Evolutionary conservation across 92 coral and sea anemone genomes (phyloP).

Genomic region (Pocillopora grandis): DNA sequence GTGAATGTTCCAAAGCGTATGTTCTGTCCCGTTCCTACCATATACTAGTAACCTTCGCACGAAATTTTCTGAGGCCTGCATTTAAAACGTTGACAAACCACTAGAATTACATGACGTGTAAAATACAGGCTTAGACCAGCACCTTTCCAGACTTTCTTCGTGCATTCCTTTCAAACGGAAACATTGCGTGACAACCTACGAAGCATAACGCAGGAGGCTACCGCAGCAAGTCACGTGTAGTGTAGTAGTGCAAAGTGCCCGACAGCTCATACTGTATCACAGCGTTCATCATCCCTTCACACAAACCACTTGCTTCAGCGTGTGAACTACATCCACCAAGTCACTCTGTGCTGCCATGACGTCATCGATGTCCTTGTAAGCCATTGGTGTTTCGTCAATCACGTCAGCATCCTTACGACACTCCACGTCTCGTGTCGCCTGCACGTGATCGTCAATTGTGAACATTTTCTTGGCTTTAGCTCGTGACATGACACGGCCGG

Average conservation of each 20-base stretch:
- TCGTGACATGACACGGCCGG: slow-evolving; percentile 79
- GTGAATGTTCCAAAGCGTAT: no score
- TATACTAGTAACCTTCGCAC: no score
- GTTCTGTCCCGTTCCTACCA: no score
- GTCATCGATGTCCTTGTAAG: slow-evolving; percentile 85
- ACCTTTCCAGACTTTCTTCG: no score
- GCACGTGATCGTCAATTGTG: slow-evolving; percentile 60
- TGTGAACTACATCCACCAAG: slow-evolving; percentile 66
- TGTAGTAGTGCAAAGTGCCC: not conserved
- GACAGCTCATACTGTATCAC: not conserved
- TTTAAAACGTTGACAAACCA: no score
- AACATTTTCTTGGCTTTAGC: slow-evolving; percentile 73
- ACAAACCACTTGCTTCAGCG: slow-evolving; percentile 71
- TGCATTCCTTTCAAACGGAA: no score
- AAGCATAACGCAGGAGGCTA: no score
- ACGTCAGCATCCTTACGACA: slow-evolving; percentile 82
- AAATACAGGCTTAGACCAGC: no score
- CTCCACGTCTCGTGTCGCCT: slow-evolving; percentile 78
- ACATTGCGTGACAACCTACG: no score
- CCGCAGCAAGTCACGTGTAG: no score
- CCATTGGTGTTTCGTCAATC: slow-evolving; percentile 88
- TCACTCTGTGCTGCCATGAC: slow-evolving; percentile 89
- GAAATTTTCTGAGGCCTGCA: no score
- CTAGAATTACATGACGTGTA: no score
- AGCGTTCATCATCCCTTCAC: slow-evolving; percentile 56